A percentile compares a stretch with the other conserved stretches of the same genome.
Evolutionary conservation across 1,140 invertebrate species (phyloP).

Genomic region (Meloidogyne exigua): DNA sequence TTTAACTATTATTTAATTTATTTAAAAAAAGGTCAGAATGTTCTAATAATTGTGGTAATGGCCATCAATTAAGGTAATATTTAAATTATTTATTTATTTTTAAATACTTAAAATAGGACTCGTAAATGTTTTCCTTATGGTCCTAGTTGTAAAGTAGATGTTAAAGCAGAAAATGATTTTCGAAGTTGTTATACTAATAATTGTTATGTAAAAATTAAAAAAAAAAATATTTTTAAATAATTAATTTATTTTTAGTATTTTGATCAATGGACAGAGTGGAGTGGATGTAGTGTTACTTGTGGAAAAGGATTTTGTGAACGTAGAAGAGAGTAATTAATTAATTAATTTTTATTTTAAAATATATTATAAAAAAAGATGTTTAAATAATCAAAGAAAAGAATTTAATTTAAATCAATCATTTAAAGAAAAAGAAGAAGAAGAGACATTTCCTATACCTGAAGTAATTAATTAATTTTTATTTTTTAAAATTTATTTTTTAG

Average conservation of each 20-base stretch:
- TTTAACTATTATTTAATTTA: constrained; percentile 1
- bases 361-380: constrained; percentile 7
- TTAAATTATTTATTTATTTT: neutral
- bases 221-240: too few relatives aligned
- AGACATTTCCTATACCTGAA: constrained; percentile 7
- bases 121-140: constrained; percentile 15
- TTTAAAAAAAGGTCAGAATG: constrained; percentile 15
- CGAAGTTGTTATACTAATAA: neutral
- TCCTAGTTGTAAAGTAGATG: neutral
- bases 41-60: constrained; percentile 11
- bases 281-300: constrained; percentile 26
- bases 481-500: neutral
- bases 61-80: neutral
- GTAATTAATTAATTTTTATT: neutral
- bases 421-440: neutral
- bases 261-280: constrained; percentile 20
- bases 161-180: constrained; percentile 7
- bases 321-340: constrained; percentile 13
- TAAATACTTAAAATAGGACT: neutral
- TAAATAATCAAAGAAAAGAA: neutral
- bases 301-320: constrained; percentile 25
- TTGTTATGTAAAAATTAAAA: neutral
- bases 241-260: constrained; percentile 4
- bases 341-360: neutral
- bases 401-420: neutral